Base-by-base conservation (phyloP, 2,888 invertebrate genomes). In the Acronicta leporina region DNA sequence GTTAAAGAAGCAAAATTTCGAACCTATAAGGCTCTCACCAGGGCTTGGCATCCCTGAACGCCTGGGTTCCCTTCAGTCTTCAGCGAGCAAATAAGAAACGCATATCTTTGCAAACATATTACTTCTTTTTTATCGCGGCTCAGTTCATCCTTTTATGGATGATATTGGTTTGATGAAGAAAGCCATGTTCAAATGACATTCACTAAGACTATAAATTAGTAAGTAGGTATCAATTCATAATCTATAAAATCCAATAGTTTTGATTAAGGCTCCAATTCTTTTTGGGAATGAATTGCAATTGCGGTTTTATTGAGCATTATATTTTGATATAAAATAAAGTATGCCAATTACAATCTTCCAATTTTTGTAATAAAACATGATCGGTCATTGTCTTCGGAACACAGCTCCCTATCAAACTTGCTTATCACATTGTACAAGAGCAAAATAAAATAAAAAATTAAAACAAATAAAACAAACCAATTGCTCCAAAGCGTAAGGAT, bases 1-100 rank as follows among this genome's bases (percentile, higher is more conserved):
- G 78, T 87, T 86, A 91, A 89, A 92, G 86, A 93, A 94, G 92
- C 91, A 91, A 92, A 92, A 92, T 81, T 92, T 86, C 94, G 93
- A 94, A 94, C 94, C 94, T 94, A 94, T 88, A 89, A 89, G 92
- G 94, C 91, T 94, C 95, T 95, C 95, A 95, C 95, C 95, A 95
- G 94, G 95, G 95, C 92, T 93, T 94, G 83, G 94, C 91, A 92
- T 95, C 94, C 94, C 94, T 94, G 92, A 91, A 92, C 90, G 93
- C 94, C 90, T 92, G 92, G 83, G 94, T 94, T 89, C 94, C 92
- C 88, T 92, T 95, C 92, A 94, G 93, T 91, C 95, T 95, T 82
- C 91, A 92, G 94, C 91, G 92, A 92, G 94, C 94, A 94, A 93
- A 92, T 94, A 92, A 94, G 92, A 94, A 94, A 94, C 83, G 92